Evolutionary conservation across 2,888 invertebrate genomes (phyloP).

Genomic region (Agrochola litura): DNA sequence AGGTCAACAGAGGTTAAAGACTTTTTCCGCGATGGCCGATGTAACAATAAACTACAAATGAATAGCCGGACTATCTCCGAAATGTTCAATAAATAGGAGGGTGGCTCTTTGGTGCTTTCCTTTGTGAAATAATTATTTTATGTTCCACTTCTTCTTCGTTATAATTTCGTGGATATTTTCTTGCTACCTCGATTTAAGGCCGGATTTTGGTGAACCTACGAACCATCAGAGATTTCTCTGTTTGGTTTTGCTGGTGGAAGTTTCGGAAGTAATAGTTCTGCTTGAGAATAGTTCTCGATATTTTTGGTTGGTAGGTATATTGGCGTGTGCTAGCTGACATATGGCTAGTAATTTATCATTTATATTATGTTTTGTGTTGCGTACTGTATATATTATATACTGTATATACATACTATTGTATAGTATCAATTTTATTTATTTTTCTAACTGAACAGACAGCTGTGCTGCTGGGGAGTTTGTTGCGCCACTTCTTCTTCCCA

Average conservation of each 20-base stretch:
- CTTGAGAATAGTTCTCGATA: too few species aligned
- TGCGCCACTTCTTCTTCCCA: too few species aligned
- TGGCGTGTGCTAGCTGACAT: too few species aligned
- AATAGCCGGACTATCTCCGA: conserved; percentile 37
- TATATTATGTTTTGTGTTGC: too few species aligned
- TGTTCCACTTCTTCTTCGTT: conserved; percentile 15
- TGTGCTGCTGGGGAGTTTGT: too few species aligned
- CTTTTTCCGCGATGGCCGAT: conserved; percentile 19
- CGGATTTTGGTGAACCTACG: background rate
- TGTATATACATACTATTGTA: too few species aligned
- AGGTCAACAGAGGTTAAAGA: conserved; percentile 42
- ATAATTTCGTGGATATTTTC: conserved; percentile 12
- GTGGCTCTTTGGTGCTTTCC: conserved; percentile 32
- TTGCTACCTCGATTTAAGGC: background rate
- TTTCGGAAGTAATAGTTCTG: background rate
- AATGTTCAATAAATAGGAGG: conserved; percentile 43
- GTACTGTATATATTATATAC: too few species aligned
- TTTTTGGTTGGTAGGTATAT: too few species aligned
- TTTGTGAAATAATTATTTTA: conserved; percentile 41
- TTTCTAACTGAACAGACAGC: too few species aligned
- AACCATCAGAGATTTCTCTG: too few species aligned
- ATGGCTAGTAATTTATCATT: too few species aligned
- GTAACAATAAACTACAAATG: conserved; percentile 51
- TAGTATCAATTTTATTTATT: too few species aligned
- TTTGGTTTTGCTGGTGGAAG: background rate